phyloP scores from a whole-genome alignment of 2,797 vertebrate genomes.

The Brachyalestes nurse region DNA sequence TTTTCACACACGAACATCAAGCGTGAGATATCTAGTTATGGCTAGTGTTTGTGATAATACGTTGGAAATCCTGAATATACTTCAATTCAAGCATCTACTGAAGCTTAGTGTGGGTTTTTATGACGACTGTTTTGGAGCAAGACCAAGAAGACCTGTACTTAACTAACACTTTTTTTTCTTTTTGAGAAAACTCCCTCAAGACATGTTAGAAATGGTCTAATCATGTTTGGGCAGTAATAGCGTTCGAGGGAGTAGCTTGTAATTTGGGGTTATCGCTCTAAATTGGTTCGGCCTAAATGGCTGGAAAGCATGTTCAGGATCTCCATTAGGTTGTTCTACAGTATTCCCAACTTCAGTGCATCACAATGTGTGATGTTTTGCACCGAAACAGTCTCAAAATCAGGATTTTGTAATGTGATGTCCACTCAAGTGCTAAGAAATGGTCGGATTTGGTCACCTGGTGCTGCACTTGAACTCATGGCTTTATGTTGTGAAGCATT shows the following conservation, averaged over 20 bases:
- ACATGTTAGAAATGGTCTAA: not conserved
- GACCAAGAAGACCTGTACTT: not conserved
- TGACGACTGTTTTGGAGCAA: not conserved
- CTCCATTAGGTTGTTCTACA: not conserved
- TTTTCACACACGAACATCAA: not conserved
- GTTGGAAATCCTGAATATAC: not conserved
- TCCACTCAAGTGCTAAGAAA: not conserved
- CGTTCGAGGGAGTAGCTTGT: not conserved
- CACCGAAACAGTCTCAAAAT: not conserved
- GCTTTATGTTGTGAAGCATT: not conserved
- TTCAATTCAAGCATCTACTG: not conserved
- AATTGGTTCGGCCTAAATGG: not conserved
- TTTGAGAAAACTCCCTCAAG: too few relatives aligned
- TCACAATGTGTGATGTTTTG: not conserved
- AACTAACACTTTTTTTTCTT: not conserved
- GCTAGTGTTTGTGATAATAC: not conserved
- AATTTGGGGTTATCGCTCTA: not conserved
- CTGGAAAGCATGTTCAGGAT: not conserved
- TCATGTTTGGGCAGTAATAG: not conserved
- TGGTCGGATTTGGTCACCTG: not conserved
- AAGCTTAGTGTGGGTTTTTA: not conserved
- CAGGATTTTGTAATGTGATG: not conserved
- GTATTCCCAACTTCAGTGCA: not conserved
- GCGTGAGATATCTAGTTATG: not conserved
- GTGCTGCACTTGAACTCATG: conserved; percentile 37